Evolutionary conservation across 2,797 vertebrate genomes (phyloP).

Genomic region (Falco biarmicus): DNA sequence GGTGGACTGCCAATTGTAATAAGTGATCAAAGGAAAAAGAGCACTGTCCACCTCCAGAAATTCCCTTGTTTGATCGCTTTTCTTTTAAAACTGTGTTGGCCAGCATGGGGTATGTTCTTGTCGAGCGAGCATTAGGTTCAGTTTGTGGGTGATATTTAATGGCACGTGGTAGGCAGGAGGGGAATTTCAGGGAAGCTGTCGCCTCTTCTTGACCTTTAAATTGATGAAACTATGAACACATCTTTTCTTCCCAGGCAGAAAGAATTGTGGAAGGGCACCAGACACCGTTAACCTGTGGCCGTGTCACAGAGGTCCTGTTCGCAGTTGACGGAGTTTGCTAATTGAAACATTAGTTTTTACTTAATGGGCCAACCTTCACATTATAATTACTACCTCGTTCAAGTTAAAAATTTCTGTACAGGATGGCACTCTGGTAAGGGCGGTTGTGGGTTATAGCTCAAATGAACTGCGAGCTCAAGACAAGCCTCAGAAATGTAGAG

Average conservation of each 20-base stretch:
- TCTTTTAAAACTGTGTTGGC: rapidly evolving
- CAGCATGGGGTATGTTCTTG: neutral
- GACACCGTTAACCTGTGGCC: rapidly evolving
- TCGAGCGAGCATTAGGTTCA: rapidly evolving
- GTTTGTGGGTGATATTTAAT: neutral
- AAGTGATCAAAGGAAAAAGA: neutral
- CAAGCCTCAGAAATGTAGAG: neutral
- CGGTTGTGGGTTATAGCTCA: neutral
- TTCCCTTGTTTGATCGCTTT: neutral
- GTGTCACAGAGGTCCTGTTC: neutral
- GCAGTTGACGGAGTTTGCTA: neutral
- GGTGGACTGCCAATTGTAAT: rapidly evolving
- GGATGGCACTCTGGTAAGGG: neutral
- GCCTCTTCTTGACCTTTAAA: neutral
- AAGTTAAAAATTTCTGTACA: neutral
- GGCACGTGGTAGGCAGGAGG: neutral
- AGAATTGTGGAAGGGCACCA: neutral
- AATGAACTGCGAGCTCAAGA: neutral
- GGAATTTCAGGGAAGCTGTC: neutral
- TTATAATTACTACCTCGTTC: neutral
- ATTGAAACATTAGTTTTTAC: neutral
- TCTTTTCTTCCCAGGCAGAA: neutral
- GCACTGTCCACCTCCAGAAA: neutral
- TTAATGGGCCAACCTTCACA: neutral
- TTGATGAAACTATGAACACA: neutral